Conservation (phyloP, 2,888 invertebrate species). For the Palloptera scutellata region DNA sequence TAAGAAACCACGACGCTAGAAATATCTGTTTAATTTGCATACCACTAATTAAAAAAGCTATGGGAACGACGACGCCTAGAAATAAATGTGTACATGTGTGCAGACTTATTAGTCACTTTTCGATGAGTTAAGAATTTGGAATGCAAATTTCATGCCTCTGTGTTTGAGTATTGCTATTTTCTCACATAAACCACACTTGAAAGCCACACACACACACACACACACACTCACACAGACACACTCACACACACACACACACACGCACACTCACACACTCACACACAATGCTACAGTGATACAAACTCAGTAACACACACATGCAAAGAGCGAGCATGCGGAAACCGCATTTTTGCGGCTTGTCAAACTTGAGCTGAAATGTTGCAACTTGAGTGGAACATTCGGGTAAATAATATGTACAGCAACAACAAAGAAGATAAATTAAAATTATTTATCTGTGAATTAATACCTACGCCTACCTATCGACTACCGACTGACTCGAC, state of each 20-base stretch:
- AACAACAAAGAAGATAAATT: too few relatives aligned
- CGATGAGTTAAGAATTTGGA: conserved; percentile 7
- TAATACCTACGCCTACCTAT: too few relatives aligned
- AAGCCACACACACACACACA: background rate
- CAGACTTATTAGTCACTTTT: background rate
- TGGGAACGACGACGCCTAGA: too few relatives aligned
- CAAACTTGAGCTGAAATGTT: conserved; percentile 1
- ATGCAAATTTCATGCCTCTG: background rate
- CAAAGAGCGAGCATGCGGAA: background rate
- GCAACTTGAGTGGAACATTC: background rate
- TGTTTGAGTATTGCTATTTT: too few relatives aligned
- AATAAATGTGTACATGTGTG: too few relatives aligned
- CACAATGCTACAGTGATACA: background rate
- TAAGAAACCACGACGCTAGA: too few relatives aligned
- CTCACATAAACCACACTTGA: too few relatives aligned
- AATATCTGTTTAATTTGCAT: too few relatives aligned
- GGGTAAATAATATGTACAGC: too few relatives aligned
- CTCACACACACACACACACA: conserved; percentile 4
- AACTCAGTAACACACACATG: background rate
- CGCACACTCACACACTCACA: background rate
- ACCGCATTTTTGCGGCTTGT: conserved; percentile 5
- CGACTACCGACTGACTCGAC: too few relatives aligned
- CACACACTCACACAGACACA: background rate
- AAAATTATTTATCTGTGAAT: too few relatives aligned
- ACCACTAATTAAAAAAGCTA: too few relatives aligned